Base-by-base conservation (phyloP, 2,113 vertebrate genomes). In the Poeciliopsis prolifica region DNA sequence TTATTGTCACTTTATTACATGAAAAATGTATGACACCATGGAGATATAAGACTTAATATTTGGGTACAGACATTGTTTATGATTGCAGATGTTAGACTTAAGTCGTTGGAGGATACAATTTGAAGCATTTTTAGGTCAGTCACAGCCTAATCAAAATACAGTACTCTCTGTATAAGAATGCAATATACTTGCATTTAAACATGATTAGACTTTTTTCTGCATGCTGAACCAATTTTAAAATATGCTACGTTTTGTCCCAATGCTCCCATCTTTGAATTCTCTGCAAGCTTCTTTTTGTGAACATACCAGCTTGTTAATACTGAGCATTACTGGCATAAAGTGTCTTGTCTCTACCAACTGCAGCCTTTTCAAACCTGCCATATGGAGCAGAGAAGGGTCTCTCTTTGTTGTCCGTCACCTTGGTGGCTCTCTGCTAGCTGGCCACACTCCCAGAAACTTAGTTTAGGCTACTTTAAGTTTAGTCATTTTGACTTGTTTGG, bases 361-460 rank as follows among this genome's bases (percentile, higher is more conserved):
- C 17, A 65, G 70, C 58, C 61, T 51, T 63, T 63, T 71, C 8
- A 68, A 70, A 66, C 76, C 75, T 70, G 80, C 88, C 88, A 90
- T 86, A 90, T 85, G 88, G 84, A 76, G 58, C 70, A 73, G 66
- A 0, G 5, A 37, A 74, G 37, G 48, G 65, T 70, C 81, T 37
- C 13, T 68, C 72, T 84, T 76, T 86, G 77, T 86, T 76, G 62
- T 80, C 74, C 68, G 35, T 61, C 75, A 82, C 75, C 77, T 80
- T 61, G 66, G 30, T 13, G 22, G 60, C 70, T 75, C 76, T 73
- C 67, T 75, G 68, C 74, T 80, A 68, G 30, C 81, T 90, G 88
- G 84, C 75, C 76, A 28, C 17, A 69, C 65, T 84, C 88, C 86
- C 74, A 75, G 71, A 86, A 83, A 77, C 65, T 22, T 79, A 86